phyloP scores from a whole-genome alignment of 2,797 vertebrate species.

The Myotis findleyi region DNA sequence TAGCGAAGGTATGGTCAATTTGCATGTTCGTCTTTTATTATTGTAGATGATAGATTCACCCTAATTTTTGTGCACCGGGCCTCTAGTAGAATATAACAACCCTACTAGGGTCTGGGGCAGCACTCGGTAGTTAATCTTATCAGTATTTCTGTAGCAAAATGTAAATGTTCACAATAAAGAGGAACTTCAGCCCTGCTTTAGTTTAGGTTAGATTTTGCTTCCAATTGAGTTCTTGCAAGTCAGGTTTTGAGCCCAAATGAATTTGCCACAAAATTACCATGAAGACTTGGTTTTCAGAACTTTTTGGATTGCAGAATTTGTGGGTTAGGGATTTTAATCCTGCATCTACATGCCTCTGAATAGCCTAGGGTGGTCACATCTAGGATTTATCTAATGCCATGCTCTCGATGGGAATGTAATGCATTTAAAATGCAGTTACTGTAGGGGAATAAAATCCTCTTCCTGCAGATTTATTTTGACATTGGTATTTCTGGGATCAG shows the following conservation, averaged over 20 bases:
- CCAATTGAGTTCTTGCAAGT: not conserved
- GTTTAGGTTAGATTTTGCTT: not conserved
- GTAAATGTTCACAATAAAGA: not conserved
- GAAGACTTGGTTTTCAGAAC: not conserved
- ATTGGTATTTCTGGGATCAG: not conserved
- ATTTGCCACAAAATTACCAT: not conserved
- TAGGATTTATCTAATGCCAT: not conserved
- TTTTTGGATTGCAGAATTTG: not conserved
- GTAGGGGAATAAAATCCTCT: slow-evolving; percentile 7
- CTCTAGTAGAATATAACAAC: not conserved
- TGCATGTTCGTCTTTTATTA: too few relatives aligned
- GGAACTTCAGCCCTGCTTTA: not conserved
- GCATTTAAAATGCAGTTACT: not conserved
- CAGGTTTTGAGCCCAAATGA: not conserved
- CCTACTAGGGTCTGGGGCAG: not conserved
- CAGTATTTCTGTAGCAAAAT: not conserved
- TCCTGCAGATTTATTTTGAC: not conserved
- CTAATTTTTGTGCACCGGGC: too few relatives aligned
- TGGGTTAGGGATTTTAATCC: not conserved
- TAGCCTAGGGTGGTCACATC: not conserved
- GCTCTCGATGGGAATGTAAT: not conserved
- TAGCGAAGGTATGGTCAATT: too few relatives aligned
- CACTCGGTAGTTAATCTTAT: not conserved
- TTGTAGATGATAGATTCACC: too few relatives aligned
- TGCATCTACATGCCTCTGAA: not conserved